Evolutionary conservation across 2,888 invertebrate species (phyloP).

Genomic region (Teleogryllus oceanicus): DNA sequence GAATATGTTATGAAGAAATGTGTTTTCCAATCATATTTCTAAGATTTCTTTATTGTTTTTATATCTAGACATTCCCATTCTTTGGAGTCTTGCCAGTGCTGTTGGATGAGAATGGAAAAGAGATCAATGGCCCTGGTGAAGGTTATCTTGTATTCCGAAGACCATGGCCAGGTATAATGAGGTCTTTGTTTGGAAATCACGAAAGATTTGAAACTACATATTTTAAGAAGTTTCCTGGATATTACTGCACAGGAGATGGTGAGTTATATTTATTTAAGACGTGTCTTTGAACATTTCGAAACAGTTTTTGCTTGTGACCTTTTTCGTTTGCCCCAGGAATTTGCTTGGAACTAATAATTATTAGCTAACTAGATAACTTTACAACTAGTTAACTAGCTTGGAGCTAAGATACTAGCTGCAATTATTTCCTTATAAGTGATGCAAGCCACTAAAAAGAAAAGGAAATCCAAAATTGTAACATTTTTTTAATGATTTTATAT

Average conservation of each 20-base stretch:
- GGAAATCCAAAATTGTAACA: too few relatives aligned
- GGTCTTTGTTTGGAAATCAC: slow-evolving; percentile 88
- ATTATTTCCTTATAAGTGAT: too few relatives aligned
- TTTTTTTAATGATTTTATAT: too few relatives aligned
- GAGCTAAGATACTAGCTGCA: too few relatives aligned
- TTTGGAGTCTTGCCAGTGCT: slow-evolving; percentile 91
- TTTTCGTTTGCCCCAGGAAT: neutral
- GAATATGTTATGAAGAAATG: too few relatives aligned
- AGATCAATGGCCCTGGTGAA: slow-evolving; percentile 83
- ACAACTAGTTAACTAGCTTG: too few relatives aligned
- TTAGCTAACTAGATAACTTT: neutral
- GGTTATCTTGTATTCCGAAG: slow-evolving; percentile 90
- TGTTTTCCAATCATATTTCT: too few relatives aligned
- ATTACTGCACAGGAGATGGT: slow-evolving; percentile 98
- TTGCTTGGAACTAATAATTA: neutral
- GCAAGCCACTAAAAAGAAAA: too few relatives aligned
- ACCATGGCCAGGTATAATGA: slow-evolving; percentile 99
- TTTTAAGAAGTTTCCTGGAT: slow-evolving; percentile 94
- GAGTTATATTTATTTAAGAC: slow-evolving; percentile 42
- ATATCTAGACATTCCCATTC: slow-evolving; percentile 84
- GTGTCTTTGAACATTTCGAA: neutral
- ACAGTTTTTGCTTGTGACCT: neutral
- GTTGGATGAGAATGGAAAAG: slow-evolving; percentile 81
- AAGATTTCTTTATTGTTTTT: neutral
- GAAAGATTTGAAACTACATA: slow-evolving; percentile 86